Conservation (phyloP, 2,888 invertebrate species). For the Diarsia mendica region DNA sequence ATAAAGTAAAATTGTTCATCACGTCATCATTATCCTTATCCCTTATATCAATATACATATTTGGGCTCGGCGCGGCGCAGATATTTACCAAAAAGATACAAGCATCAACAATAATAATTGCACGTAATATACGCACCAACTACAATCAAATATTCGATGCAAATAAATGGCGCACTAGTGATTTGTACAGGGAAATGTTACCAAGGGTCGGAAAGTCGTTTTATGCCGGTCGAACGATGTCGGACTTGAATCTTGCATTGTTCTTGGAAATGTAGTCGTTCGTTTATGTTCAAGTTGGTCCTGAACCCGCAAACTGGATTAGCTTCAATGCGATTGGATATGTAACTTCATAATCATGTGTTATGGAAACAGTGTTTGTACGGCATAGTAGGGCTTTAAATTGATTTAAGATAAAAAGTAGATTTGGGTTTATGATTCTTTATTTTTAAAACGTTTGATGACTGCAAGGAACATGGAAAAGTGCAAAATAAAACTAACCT, state of each 20-base stretch:
- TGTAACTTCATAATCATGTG: conserved; percentile 1
- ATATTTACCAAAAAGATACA: background rate
- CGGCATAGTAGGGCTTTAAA: background rate
- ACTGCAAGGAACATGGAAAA: background rate
- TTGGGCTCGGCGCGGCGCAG: too few species aligned
- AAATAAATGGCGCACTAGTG: conserved; percentile 45
- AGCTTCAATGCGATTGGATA: conserved; percentile 31
- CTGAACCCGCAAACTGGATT: conserved; percentile 29
- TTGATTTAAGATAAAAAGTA: too few species aligned
- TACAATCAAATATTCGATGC: conserved; percentile 21
- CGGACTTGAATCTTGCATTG: conserved; percentile 59
- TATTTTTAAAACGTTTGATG: background rate
- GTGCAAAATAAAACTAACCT: background rate
- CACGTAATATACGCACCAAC: background rate
- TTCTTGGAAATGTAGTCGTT: conserved; percentile 68
- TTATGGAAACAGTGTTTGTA: conserved; percentile 4
- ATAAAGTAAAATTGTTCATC: background rate
- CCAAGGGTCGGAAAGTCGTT: conserved; percentile 50
- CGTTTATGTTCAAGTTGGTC: conserved; percentile 50
- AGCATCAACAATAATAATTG: conserved; percentile 28
- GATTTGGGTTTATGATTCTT: background rate
- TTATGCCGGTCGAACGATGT: conserved; percentile 39
- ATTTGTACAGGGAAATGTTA: conserved; percentile 57
- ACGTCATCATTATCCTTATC: background rate
- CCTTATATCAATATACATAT: too few species aligned